Percentiles rank a stretch among this genome's conserved stretches.
phyloP scores from a whole-genome alignment of 2,113 vertebrate genomes.

The Rynchops niger region DNA sequence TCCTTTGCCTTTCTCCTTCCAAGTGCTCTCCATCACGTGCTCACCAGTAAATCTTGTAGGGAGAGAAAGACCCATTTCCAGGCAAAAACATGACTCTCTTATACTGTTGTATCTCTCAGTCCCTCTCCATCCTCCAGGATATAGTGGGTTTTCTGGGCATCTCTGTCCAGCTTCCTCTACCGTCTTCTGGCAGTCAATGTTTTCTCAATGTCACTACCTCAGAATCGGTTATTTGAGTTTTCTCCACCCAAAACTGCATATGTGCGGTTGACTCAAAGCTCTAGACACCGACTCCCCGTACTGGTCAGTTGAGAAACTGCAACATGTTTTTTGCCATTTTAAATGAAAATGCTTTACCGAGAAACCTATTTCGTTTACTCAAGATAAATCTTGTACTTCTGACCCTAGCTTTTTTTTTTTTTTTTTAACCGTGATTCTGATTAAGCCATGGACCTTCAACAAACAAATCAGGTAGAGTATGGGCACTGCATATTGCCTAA shows the following conservation, averaged over 20 bases:
- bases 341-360: background rate
- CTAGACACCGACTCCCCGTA: conserved; percentile 57
- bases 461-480: background rate
- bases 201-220: background rate
- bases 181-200: background rate
- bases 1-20: background rate
- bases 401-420: background rate
- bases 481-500: background rate
- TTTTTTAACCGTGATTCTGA: background rate
- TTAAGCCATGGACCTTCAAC: background rate
- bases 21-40: background rate
- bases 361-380: background rate
- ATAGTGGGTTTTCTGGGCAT: background rate
- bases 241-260: background rate
- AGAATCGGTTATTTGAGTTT: background rate
- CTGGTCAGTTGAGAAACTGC: conserved; percentile 48
- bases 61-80: background rate
- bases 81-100: background rate
- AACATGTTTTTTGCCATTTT: background rate
- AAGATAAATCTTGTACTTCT: background rate
- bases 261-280: background rate
- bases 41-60: background rate
- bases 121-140: background rate
- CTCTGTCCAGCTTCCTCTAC: background rate
- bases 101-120: background rate